phyloP scores from a whole-genome alignment of 2,113 vertebrate genomes.

The Chlamydotis undulata region DNA sequence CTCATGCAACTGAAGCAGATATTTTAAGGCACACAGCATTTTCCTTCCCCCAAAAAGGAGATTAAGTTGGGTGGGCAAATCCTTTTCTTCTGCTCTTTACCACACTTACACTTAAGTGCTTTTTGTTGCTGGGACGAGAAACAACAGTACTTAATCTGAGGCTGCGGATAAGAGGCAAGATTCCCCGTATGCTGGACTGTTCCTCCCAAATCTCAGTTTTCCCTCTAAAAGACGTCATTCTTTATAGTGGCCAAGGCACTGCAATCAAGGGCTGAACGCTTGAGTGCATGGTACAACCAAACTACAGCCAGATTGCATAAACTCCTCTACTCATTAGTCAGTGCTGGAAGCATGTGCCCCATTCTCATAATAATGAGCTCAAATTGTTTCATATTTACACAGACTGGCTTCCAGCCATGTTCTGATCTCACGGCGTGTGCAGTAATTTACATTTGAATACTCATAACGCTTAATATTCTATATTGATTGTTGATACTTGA shows the following conservation, averaged over 20 bases:
- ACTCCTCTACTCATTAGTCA: background rate
- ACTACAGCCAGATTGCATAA: background rate
- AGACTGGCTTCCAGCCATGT: background rate
- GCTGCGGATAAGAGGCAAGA: background rate
- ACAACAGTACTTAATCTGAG: background rate
- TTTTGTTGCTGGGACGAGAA: too few relatives aligned
- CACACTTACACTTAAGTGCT: too few relatives aligned
- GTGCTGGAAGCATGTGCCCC: background rate
- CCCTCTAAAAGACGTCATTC: background rate
- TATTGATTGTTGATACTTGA: conserved; percentile 28
- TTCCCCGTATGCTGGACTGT: background rate
- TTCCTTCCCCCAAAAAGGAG: too few relatives aligned
- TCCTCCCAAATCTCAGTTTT: background rate
- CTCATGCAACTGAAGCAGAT: background rate
- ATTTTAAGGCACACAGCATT: too few relatives aligned
- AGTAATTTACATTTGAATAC: conserved; percentile 22
- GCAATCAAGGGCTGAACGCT: background rate
- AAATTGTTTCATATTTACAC: background rate
- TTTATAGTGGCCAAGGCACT: background rate
- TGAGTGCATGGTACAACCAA: background rate
- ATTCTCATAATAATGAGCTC: background rate
- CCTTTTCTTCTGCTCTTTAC: too few relatives aligned
- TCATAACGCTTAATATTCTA: background rate
- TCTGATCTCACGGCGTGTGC: fast-evolving
- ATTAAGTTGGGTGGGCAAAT: too few relatives aligned